Evolutionary conservation across 2,113 vertebrate species (phyloP).

Genomic region (Pluvialis apricaria): DNA sequence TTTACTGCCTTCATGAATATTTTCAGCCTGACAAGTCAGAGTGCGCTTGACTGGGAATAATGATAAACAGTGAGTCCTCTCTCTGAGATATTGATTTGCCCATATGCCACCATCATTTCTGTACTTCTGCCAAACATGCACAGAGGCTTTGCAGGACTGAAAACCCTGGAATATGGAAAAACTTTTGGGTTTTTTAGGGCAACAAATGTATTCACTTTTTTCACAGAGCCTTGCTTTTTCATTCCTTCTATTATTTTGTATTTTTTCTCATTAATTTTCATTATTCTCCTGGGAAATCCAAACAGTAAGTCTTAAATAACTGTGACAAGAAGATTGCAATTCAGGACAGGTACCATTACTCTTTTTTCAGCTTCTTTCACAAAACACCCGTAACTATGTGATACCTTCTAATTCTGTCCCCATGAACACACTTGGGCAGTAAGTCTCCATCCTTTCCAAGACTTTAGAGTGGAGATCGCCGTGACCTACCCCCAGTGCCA

Average conservation of each 20-base stretch:
- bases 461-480: neutral
- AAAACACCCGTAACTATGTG: neutral
- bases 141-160: neutral
- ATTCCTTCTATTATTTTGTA: neutral
- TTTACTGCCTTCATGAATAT: neutral
- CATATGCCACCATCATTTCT: neutral
- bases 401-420: neutral
- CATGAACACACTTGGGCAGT: fast-evolving
- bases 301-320: neutral
- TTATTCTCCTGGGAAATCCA: neutral
- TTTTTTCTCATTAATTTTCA: neutral
- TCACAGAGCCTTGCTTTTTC: neutral
- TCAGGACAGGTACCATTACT: neutral
- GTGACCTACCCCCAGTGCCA: neutral
- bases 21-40: neutral
- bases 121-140: neutral
- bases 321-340: neutral
- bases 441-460: neutral
- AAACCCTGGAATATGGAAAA: neutral
- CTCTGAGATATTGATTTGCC: neutral
- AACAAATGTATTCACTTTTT: neutral
- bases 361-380: neutral
- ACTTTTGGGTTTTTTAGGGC: neutral
- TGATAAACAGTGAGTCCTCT: neutral
- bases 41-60: neutral